These are phyloP conservation scores for Atta cephalotes DNA, from an alignment of 1,140 invertebrate species.

Conservation along the genomic window DNA sequence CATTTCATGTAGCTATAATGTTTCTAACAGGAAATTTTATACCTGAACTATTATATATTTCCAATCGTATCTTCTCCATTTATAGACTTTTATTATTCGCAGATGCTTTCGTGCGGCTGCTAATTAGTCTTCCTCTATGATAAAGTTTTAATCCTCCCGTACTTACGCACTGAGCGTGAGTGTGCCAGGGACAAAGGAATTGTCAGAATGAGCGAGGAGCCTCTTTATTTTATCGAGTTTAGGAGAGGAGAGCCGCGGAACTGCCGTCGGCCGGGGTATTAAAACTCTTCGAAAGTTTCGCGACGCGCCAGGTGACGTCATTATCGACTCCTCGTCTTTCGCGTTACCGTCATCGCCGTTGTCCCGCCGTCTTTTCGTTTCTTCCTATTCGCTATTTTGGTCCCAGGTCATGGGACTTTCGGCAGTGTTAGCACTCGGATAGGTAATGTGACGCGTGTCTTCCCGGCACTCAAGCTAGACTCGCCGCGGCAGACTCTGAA, in stretches of 20 bases:
- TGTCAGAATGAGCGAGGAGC: constrained; percentile 66
- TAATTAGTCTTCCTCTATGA: constrained; percentile 35
- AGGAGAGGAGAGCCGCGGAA: constrained; percentile 63
- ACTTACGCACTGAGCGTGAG: constrained; percentile 36
- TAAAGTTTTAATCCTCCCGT: constrained; percentile 70
- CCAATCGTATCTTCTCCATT: not conserved
- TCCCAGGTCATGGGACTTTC: constrained; percentile 55
- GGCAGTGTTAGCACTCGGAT: constrained; percentile 71
- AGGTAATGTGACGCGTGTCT: constrained; percentile 80
- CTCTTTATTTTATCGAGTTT: constrained; percentile 72
- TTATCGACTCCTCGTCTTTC: constrained; percentile 74
- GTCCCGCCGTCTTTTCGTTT: constrained; percentile 34
- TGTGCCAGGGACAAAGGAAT: constrained; percentile 63
- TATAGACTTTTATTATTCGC: constrained; percentile 18
- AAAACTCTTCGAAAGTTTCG: constrained; percentile 79
- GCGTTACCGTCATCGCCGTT: constrained; percentile 30
- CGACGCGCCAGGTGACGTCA: constrained; percentile 78
- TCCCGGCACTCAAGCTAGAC: constrained; percentile 69
- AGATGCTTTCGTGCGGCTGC: not conserved
- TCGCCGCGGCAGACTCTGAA: constrained; percentile 70
- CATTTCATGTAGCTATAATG: not conserved
- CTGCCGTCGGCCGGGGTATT: constrained; percentile 72
- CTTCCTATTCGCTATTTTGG: constrained; percentile 31
- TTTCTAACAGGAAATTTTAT: not conserved
- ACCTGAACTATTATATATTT: not conserved